Conservation (phyloP, 2,113 vertebrate genomes). For the Pontoporia blainvillei region DNA sequence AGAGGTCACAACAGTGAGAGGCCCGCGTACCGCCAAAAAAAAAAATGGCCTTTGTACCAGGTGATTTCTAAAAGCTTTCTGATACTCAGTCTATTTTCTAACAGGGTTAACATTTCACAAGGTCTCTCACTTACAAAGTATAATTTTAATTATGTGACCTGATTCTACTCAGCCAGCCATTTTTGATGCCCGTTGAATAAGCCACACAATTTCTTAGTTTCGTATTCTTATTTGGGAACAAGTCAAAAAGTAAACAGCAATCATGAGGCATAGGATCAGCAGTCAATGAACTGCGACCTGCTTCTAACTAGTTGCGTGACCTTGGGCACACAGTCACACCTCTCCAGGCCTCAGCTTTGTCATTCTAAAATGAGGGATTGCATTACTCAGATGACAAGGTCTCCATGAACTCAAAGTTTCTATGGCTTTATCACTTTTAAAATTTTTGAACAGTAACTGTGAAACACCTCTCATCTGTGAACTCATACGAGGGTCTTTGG, state of each 20-base stretch:
- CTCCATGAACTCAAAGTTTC: background rate
- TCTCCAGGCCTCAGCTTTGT: background rate
- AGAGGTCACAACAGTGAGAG: no score
- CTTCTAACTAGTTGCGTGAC: background rate
- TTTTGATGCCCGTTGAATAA: background rate
- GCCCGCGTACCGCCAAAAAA: no score
- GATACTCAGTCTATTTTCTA: background rate
- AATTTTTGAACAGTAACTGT: background rate
- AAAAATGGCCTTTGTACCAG: background rate
- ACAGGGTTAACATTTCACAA: background rate
- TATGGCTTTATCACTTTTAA: background rate
- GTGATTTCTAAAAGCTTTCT: background rate
- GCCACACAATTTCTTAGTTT: background rate
- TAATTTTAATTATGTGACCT: slow-evolving; percentile 26
- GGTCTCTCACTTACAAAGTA: background rate
- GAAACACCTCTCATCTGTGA: background rate
- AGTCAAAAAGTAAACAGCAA: background rate
- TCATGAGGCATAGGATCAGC: background rate
- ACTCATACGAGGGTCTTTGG: background rate
- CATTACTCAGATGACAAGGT: background rate
- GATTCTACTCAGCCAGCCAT: background rate
- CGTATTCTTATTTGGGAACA: background rate
- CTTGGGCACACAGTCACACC: background rate
- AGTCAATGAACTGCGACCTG: background rate
- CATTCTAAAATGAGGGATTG: background rate